phyloP scores from a whole-genome alignment of 2,113 vertebrate species.

The Callipepla californica region DNA sequence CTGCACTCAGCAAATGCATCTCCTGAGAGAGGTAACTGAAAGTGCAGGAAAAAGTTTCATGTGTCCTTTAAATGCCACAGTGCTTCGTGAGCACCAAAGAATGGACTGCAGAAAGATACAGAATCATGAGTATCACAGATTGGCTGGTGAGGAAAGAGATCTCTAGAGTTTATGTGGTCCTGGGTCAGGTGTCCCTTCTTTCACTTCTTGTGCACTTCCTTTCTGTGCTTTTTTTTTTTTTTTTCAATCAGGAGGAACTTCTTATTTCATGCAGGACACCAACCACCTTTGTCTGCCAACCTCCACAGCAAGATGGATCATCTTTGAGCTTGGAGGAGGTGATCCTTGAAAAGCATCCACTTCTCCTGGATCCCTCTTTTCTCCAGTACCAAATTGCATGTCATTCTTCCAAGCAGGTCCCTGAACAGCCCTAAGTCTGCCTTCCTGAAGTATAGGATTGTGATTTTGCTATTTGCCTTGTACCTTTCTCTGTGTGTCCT shows the following conservation, averaged over 20 bases:
- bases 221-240: not conserved
- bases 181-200: not conserved
- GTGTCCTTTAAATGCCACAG: not conserved
- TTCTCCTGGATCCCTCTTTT: not conserved
- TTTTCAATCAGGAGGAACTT: not conserved
- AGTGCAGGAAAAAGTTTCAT: not conserved
- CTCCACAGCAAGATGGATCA: not conserved
- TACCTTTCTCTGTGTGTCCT: not conserved
- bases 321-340: not conserved
- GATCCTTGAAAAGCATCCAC: not conserved
- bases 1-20: not conserved
- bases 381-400: not conserved
- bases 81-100: not conserved
- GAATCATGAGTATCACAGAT: not conserved
- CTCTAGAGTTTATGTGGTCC: not conserved
- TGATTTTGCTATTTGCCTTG: not conserved
- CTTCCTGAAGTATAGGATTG: not conserved
- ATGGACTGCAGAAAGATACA: not conserved
- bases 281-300: not conserved
- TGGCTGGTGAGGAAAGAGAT: not conserved
- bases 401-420: not conserved
- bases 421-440: not conserved
- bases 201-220: not conserved
- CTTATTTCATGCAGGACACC: not conserved
- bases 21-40: not conserved